Conservation (phyloP, 2,113 vertebrate genomes). For the Petaurus breviceps region DNA sequence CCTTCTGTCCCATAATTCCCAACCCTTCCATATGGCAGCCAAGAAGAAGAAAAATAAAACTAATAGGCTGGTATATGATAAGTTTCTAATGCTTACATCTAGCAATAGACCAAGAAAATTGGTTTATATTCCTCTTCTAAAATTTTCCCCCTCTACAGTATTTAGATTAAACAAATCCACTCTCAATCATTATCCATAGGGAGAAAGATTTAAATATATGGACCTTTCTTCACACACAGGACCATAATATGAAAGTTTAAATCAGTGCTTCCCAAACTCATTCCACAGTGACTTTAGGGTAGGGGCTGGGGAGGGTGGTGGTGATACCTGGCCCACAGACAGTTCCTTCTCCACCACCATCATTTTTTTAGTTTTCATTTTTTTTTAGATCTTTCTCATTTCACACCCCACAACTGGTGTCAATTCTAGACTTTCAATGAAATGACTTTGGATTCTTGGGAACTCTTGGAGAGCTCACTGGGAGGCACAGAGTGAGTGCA, state of each 20-base stretch:
- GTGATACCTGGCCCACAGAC: neutral
- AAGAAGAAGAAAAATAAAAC: conserved; percentile 18
- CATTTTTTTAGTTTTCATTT: neutral
- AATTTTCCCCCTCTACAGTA: neutral
- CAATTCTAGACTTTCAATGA: conserved; percentile 12
- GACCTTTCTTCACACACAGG: neutral
- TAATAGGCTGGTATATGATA: conserved; percentile 16
- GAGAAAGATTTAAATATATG: conserved; percentile 23
- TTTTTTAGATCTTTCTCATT: conserved; percentile 2
- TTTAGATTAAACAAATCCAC: conserved; percentile 34
- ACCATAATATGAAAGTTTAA: conserved; percentile 33
- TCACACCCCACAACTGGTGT: neutral
- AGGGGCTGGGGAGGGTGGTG: neutral
- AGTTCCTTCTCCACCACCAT: neutral
- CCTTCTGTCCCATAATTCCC: conserved; percentile 7
- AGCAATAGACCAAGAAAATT: conserved; percentile 33
- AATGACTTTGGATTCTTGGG: neutral
- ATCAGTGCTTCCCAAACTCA: neutral
- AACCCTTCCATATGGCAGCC: neutral
- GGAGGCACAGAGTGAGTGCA: neutral
- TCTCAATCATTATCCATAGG: conserved; percentile 26
- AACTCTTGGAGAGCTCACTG: neutral
- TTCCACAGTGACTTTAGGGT: conserved; percentile 31
- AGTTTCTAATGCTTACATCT: neutral
- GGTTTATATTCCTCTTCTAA: conserved; percentile 33